phyloP scores from a whole-genome alignment of 2,113 vertebrate genomes.

The Nycticorax nycticorax region DNA sequence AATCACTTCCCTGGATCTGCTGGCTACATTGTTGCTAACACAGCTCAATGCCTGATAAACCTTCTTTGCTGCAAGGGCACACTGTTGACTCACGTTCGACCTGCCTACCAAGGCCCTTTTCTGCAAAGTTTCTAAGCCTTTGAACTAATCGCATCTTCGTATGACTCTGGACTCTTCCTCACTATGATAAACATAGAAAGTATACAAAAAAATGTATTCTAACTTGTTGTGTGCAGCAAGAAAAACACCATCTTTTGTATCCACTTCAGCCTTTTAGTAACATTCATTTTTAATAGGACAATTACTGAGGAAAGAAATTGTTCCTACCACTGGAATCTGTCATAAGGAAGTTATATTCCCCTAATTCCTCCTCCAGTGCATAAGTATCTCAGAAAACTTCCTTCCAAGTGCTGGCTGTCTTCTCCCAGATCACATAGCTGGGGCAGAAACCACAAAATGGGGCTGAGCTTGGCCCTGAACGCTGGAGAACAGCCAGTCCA shows the following conservation, averaged over 20 bases:
- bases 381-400: not conserved
- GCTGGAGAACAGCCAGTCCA: rapidly evolving
- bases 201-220: not conserved
- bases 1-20: not conserved
- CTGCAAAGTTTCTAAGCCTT: not conserved
- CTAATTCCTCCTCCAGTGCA: not conserved
- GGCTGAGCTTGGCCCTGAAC: rapidly evolving
- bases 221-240: not conserved
- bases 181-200: not conserved
- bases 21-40: not conserved
- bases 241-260: not conserved
- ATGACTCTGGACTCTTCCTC: not conserved
- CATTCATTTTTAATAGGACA: not conserved
- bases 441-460: rapidly evolving
- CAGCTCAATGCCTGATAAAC: not conserved
- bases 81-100: not conserved
- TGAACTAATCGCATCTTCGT: not conserved
- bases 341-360: not conserved
- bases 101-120: not conserved
- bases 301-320: not conserved
- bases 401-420: not conserved
- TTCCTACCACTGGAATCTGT: not conserved
- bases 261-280: not conserved
- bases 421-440: not conserved
- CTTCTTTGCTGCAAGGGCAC: not conserved